Evolutionary conservation across 2,888 invertebrate genomes (phyloP).

Genomic region (Caenorhabditis doughertyi): DNA sequence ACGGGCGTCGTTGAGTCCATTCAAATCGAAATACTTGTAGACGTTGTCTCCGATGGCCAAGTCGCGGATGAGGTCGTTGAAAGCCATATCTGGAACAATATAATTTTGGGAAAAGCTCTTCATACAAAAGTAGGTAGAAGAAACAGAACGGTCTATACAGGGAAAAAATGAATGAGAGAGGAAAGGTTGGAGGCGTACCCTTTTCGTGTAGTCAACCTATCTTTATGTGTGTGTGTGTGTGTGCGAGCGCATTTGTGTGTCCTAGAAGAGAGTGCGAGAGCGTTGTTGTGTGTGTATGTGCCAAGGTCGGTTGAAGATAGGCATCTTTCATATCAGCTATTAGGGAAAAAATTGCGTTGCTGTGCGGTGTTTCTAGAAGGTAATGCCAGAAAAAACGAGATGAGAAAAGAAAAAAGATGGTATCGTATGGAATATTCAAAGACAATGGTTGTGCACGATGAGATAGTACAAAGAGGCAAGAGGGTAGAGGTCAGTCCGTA

Average conservation of each 20-base stretch:
- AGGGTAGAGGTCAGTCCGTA: constrained; percentile 20
- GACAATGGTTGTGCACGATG: constrained; percentile 3
- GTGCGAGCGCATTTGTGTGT: constrained; percentile 33
- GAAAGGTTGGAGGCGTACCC: constrained; percentile 46
- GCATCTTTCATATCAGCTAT: constrained; percentile 44
- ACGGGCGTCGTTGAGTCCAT: constrained; percentile 87
- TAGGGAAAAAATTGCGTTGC: constrained; percentile 29
- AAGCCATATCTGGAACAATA: constrained; percentile 60
- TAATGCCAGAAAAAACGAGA: constrained; percentile 7
- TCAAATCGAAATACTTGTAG: constrained; percentile 90
- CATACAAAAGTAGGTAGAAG: constrained; percentile 3
- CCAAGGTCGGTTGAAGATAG: constrained; percentile 54
- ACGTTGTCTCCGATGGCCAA: constrained; percentile 84
- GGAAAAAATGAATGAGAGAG: neutral
- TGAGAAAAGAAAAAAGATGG: constrained; percentile 21
- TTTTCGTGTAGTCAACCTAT: constrained; percentile 19
- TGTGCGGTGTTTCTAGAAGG: constrained; percentile 32
- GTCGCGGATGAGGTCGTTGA: constrained; percentile 68
- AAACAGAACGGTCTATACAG: neutral
- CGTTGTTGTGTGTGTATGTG: constrained; percentile 26
- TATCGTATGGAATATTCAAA: neutral
- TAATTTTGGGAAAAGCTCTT: constrained; percentile 1
- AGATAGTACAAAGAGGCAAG: constrained; percentile 5
- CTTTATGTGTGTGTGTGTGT: constrained; percentile 12
- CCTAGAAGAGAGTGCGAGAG: constrained; percentile 12